A percentile compares a stretch with the other conserved stretches of the same genome.
Evolutionary conservation across 2,113 vertebrate genomes (phyloP).

Genomic region (Cyprinus carpio): DNA sequence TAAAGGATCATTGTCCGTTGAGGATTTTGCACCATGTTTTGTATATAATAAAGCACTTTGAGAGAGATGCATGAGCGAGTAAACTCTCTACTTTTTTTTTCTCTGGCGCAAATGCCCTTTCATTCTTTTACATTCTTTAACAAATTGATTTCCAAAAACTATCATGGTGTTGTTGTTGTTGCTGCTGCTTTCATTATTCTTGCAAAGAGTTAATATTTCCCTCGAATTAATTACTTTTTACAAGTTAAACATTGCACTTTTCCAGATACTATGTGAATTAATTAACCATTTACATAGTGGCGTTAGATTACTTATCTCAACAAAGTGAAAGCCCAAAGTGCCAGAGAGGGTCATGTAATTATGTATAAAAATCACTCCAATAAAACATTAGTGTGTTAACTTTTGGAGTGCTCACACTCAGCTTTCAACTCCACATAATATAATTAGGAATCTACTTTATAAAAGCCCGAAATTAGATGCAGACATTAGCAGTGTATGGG

Average conservation of each 20-base stretch:
- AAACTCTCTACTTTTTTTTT: slow-evolving; percentile 24
- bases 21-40: slow-evolving; percentile 71
- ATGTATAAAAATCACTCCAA: slow-evolving; percentile 80
- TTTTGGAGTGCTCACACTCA: slow-evolving; percentile 75
- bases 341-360: slow-evolving; percentile 79
- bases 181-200: slow-evolving; percentile 50
- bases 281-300: slow-evolving; percentile 71
- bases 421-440: slow-evolving; percentile 69
- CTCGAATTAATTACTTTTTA: slow-evolving; percentile 51
- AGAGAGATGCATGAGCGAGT: slow-evolving; percentile 55
- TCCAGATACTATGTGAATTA: slow-evolving; percentile 67
- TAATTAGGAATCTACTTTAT: slow-evolving; percentile 71
- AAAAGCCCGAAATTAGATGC: slow-evolving; percentile 69
- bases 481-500: slow-evolving; percentile 71
- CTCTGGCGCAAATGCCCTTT: slow-evolving; percentile 52
- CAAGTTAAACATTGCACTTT: slow-evolving; percentile 48
- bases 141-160: slow-evolving; percentile 54
- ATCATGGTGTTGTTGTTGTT: slow-evolving; percentile 40
- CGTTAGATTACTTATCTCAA: slow-evolving; percentile 79
- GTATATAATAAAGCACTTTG: slow-evolving; percentile 75
- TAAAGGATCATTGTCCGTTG: slow-evolving; percentile 72
- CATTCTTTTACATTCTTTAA: slow-evolving; percentile 54
- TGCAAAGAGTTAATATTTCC: slow-evolving; percentile 31
- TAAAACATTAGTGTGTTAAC: slow-evolving; percentile 79
- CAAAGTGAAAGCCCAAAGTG: slow-evolving; percentile 78